Percentiles rank a stretch among this genome's conserved stretches.
Evolutionary conservation across 2,797 vertebrate genomes (phyloP).

Genomic region (Clarias fuscus): DNA sequence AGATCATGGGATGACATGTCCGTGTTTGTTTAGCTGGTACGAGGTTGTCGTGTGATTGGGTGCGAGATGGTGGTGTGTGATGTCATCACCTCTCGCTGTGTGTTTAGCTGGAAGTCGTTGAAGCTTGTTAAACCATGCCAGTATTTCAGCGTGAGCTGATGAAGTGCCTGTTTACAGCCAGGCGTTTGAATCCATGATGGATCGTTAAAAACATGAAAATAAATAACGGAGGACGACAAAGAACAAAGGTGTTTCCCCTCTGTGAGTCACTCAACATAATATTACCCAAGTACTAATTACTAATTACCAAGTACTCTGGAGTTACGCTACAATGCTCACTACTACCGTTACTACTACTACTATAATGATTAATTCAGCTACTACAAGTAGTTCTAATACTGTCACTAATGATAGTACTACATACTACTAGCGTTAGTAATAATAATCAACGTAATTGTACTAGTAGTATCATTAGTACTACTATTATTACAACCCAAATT

Average conservation of each 20-base stretch:
- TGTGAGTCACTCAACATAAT: background rate
- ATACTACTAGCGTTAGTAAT: too few relatives aligned
- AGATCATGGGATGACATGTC: background rate
- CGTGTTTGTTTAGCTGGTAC: conserved; percentile 17
- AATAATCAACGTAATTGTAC: too few relatives aligned
- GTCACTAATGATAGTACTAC: too few relatives aligned
- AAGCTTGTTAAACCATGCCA: background rate
- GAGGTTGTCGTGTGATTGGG: conserved; percentile 1
- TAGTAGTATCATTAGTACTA: too few relatives aligned
- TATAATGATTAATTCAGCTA: background rate
- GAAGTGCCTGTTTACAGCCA: background rate
- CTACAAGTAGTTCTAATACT: background rate
- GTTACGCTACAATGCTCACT: too few relatives aligned
- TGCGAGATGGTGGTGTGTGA: background rate
- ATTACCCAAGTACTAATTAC: background rate
- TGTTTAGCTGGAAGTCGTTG: conserved; percentile 39
- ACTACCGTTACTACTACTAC: background rate
- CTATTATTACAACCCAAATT: background rate
- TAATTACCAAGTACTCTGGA: background rate
- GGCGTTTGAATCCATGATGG: background rate
- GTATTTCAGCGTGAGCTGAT: background rate
- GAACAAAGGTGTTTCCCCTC: background rate
- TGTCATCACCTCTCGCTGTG: conserved; percentile 22
- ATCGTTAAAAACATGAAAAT: background rate
- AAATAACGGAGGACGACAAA: background rate